phyloP scores from a whole-genome alignment of 2,113 vertebrate species.

The Excalfactoria chinensis region DNA sequence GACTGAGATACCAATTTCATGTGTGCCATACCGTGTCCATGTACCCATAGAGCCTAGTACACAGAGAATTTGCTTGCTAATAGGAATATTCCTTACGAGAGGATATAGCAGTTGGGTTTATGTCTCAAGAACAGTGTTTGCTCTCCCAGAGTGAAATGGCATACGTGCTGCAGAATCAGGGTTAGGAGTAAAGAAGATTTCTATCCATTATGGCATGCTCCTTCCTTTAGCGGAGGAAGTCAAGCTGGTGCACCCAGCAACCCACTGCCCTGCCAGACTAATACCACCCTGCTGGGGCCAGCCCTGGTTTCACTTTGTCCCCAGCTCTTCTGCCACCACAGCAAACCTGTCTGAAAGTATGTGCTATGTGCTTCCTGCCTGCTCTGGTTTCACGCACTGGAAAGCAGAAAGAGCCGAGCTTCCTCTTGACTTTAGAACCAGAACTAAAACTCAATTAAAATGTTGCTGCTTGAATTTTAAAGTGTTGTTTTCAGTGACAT shows the following conservation, averaged over 20 bases:
- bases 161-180: background rate
- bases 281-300: accelerated
- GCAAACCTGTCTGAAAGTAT: background rate
- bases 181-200: background rate
- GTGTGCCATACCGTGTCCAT: background rate
- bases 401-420: conserved; percentile 7
- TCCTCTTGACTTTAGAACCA: background rate
- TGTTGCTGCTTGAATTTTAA: conserved; percentile 10
- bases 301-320: background rate
- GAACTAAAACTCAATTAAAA: background rate
- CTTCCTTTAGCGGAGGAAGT: background rate
- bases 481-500: conserved; percentile 39
- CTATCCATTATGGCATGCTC: background rate
- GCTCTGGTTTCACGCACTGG: background rate
- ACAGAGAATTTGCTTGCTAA: background rate
- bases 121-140: background rate
- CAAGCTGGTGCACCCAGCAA: background rate
- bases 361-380: background rate
- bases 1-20: conserved; percentile 12
- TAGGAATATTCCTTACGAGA: background rate
- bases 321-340: background rate
- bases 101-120: background rate
- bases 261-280: background rate
- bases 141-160: background rate
- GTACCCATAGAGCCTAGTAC: background rate